phyloP scores from a whole-genome alignment of 2,888 invertebrate species.

The Pristionchus arcanus region DNA sequence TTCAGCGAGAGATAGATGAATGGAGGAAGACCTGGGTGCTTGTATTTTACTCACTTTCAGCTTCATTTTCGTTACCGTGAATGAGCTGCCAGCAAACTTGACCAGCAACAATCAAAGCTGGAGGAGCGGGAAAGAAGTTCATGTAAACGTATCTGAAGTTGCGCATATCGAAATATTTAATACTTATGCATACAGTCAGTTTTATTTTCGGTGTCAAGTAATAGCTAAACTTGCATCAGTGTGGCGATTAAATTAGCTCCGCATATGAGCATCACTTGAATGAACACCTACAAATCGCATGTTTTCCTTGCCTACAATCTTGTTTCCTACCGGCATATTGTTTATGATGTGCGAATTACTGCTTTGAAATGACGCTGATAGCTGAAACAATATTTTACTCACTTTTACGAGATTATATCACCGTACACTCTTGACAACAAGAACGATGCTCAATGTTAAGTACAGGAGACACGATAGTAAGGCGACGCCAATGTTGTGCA shows the following conservation, averaged over 20 bases:
- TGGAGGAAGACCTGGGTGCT: not conserved
- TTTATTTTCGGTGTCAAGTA: not conserved
- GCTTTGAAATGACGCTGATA: too few species aligned
- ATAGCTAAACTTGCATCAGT: not conserved
- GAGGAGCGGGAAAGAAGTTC: slow-evolving; percentile 2
- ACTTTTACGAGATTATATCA: not conserved
- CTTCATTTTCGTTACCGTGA: too few species aligned
- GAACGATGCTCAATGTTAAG: not conserved
- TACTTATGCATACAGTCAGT: too few species aligned
- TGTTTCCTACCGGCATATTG: not conserved
- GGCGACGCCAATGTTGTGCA: not conserved
- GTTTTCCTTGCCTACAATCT: not conserved
- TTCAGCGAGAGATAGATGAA: slow-evolving; percentile 3
- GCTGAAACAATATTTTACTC: not conserved
- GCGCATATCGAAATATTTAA: not conserved
- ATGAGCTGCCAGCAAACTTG: not conserved
- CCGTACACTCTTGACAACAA: not conserved
- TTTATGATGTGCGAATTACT: not conserved
- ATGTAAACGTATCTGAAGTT: slow-evolving; percentile 9
- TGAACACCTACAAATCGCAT: not conserved
- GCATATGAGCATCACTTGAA: slow-evolving; percentile 23
- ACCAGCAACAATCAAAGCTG: not conserved
- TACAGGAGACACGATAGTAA: not conserved
- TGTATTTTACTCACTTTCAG: too few species aligned
- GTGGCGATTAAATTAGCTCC: not conserved